These are phyloP conservation scores for Ctena decussata DNA, from an alignment of 2,888 invertebrate species.

Conservation along the genomic window DNA sequence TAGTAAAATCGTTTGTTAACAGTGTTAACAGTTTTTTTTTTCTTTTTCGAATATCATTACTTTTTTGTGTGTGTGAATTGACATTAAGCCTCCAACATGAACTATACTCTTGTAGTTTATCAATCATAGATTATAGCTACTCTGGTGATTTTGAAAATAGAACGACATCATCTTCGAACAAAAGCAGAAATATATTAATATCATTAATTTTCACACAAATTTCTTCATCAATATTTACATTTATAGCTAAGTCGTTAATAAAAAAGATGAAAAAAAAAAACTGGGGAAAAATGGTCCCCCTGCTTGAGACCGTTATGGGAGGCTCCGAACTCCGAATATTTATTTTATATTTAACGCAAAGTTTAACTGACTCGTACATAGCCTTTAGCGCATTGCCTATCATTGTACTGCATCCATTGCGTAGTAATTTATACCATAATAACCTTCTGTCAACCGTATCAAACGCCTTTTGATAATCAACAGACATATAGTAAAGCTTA, in stretches of 20 bases:
- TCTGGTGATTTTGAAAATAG: conserved; percentile 5
- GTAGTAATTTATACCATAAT: too few species aligned
- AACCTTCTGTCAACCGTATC: too few species aligned
- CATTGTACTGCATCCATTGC: not conserved
- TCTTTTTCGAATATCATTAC: conserved; percentile 2
- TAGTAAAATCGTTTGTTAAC: not conserved
- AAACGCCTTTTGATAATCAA: too few species aligned
- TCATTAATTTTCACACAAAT: too few species aligned
- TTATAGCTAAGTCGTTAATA: not conserved
- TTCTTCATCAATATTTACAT: not conserved
- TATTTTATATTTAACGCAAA: too few species aligned
- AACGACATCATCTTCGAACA: conserved; percentile 13
- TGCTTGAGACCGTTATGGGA: not conserved
- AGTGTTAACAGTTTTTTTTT: too few species aligned
- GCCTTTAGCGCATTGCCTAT: conserved; percentile 1
- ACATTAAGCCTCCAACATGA: not conserved
- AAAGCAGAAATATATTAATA: not conserved
- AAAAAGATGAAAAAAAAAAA: not conserved
- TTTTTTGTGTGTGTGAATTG: not conserved
- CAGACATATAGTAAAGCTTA: not conserved
- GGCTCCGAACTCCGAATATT: not conserved
- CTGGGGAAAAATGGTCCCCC: not conserved
- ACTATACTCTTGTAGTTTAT: conserved; percentile 8
- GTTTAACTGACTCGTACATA: too few species aligned
- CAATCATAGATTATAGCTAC: not conserved